A percentile compares a stretch with the other conserved stretches of the same genome.
These are phyloP conservation scores for Empis stercorea DNA, from an alignment of 2,888 invertebrate species.

Conservation along the genomic window DNA sequence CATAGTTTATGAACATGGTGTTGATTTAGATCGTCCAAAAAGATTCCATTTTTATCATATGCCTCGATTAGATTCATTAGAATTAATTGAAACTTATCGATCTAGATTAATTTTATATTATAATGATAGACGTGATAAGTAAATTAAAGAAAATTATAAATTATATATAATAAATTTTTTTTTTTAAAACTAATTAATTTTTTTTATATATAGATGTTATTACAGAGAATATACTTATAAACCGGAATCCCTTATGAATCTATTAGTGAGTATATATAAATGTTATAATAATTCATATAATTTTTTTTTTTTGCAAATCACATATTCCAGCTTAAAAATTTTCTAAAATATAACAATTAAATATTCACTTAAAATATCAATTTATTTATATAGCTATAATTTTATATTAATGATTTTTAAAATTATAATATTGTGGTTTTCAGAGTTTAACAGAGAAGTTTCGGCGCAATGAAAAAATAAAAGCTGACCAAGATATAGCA, in stretches of 20 bases:
- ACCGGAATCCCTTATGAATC: no score
- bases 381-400: no score
- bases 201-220: slow-evolving; percentile 12
- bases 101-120: slow-evolving; percentile 45
- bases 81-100: slow-evolving; percentile 42
- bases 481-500: slow-evolving; percentile 49
- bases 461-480: slow-evolving; percentile 41
- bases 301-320: no score
- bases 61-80: slow-evolving; percentile 59
- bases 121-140: slow-evolving; percentile 41
- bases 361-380: no score
- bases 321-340: no score
- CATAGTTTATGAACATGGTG: slow-evolving; percentile 24
- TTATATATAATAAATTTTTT: slow-evolving; percentile 4
- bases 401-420: no score
- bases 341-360: no score
- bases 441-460: slow-evolving; percentile 42
- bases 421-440: no score
- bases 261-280: no score
- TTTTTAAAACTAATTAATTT: slow-evolving; percentile 1
- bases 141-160: neutral
- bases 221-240: slow-evolving; percentile 13
- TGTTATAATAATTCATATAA: no score
- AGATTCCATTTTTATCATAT: slow-evolving; percentile 30
- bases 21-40: slow-evolving; percentile 17